Base-by-base conservation (phyloP, 2,888 invertebrate species). In the Drosophila nigricruria region DNA sequence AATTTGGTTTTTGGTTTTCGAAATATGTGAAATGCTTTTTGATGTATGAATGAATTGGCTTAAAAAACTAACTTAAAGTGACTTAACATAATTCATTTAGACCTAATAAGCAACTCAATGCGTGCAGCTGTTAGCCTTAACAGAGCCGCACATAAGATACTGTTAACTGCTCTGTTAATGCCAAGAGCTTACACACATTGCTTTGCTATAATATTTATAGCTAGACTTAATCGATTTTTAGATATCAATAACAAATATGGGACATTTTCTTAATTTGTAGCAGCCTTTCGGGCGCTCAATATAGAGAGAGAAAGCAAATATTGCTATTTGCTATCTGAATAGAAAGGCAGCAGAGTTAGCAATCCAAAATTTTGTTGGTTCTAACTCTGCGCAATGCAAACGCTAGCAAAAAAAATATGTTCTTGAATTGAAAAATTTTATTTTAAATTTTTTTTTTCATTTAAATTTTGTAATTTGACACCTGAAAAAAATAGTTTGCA, bases 1-100 rank as follows among this genome's bases (percentile, higher is more conserved):
- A 88, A 77, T 86, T 73, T 66, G 58, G 43, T 52, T 72, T 68
- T 27, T 67, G 62, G 53, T 61, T 53, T 56, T 60, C 34, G 70
- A 61, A 75, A 78, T 50, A 80, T 79, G 59, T 62, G 45, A 60
- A 75, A 87, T 87, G 85, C 45, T 38, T 18, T 73, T 42, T 38
- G 40, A 66, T 83, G 81, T 52, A 74, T 63, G 57, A 73, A 70
- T 73, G 77, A 68, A 27, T n/a, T 59, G 42, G 36, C 45, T 75
- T 76, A 74, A 16, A 5, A 25, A 23, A 52, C 59, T 82, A 88
- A 64, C 85, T 82, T 85, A 79, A n/a, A 1, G 18, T 27, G 20
- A 58, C 70, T 77, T 77, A n/a, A 43, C 30, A 12, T 23, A 59
- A 38, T 38, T 40, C 40, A 58, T 10, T 18, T 23, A 43, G 53